Conservation (phyloP, 2,797 vertebrate genomes). For the Falco peregrinus region DNA sequence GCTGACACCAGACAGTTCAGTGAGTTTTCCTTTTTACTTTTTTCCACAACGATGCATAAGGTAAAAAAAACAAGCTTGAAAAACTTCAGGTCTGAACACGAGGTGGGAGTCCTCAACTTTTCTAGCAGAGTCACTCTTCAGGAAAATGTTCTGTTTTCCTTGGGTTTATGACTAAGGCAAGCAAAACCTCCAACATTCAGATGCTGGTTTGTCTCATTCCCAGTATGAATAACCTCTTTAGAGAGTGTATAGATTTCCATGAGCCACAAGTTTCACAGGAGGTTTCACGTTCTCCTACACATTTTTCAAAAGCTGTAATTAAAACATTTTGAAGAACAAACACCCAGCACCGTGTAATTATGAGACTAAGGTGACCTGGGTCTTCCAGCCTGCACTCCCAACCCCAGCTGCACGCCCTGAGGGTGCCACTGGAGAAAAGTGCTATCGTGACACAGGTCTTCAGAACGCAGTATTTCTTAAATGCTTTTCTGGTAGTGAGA, state of each 20-base stretch:
- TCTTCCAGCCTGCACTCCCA: background rate
- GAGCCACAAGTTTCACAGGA: background rate
- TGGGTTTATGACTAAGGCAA: background rate
- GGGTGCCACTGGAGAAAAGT: background rate
- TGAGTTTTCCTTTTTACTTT: background rate
- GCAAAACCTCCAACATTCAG: background rate
- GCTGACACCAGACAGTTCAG: fast-evolving
- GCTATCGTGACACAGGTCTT: background rate
- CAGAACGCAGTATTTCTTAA: background rate
- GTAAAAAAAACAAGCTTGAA: background rate
- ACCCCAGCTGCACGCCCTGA: fast-evolving
- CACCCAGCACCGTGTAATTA: fast-evolving
- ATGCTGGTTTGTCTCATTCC: background rate
- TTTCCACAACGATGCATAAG: background rate
- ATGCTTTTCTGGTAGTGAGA: background rate
- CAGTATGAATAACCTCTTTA: background rate
- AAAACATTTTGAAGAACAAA: background rate
- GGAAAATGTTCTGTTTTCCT: background rate
- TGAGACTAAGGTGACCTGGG: background rate
- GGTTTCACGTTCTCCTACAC: background rate
- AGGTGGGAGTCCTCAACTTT: background rate
- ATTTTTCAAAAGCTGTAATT: background rate
- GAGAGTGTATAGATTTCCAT: background rate
- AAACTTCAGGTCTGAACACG: background rate
- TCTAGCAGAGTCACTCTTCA: background rate